phyloP scores from a whole-genome alignment of 2,113 vertebrate genomes.

The Amblyopsis rosae region DNA sequence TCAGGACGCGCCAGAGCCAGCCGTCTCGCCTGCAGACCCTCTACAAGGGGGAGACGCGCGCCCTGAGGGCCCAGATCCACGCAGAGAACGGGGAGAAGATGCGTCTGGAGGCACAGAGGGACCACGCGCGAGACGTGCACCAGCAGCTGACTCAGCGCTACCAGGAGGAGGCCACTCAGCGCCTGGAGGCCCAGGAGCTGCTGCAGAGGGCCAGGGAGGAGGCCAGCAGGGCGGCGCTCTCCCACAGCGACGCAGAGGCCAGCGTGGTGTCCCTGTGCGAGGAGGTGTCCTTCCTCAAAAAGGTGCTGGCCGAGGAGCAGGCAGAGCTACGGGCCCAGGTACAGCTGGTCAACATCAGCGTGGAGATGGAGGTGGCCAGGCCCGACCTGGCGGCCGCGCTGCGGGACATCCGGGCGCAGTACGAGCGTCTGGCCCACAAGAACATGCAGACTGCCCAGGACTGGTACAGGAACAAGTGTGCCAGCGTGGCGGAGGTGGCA shows the following conservation, averaged over 20 bases:
- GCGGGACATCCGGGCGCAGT: conserved; percentile 79
- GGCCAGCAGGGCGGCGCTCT: conserved; percentile 62
- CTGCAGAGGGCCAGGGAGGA: conserved; percentile 73
- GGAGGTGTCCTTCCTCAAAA: conserved; percentile 80
- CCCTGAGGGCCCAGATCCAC: conserved; percentile 76
- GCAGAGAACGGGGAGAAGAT: conserved; percentile 74
- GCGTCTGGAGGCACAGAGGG: conserved; percentile 72
- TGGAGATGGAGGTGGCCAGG: conserved; percentile 69
- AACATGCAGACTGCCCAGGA: conserved; percentile 82
- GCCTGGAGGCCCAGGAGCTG: conserved; percentile 67
- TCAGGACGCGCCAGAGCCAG: conserved; percentile 66
- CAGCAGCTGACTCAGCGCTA: conserved; percentile 72
- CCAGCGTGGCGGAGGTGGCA: conserved; percentile 75
- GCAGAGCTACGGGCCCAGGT: conserved; percentile 73
- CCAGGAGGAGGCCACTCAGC: conserved; percentile 69
- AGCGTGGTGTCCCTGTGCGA: conserved; percentile 75
- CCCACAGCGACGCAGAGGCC: conserved; percentile 73
- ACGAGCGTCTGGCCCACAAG: conserved; percentile 78
- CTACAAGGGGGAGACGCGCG: conserved; percentile 75
- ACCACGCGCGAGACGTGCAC: conserved; percentile 64
- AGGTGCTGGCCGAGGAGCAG: conserved; percentile 77
- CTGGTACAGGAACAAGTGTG: conserved; percentile 81
- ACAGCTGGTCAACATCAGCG: conserved; percentile 70
- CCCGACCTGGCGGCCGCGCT: conserved; percentile 79
- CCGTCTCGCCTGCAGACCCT: conserved; percentile 76